Percentiles rank a stretch among this genome's conserved stretches.
phyloP scores from a whole-genome alignment of 2,113 vertebrate species.

The Elachura formosa region DNA sequence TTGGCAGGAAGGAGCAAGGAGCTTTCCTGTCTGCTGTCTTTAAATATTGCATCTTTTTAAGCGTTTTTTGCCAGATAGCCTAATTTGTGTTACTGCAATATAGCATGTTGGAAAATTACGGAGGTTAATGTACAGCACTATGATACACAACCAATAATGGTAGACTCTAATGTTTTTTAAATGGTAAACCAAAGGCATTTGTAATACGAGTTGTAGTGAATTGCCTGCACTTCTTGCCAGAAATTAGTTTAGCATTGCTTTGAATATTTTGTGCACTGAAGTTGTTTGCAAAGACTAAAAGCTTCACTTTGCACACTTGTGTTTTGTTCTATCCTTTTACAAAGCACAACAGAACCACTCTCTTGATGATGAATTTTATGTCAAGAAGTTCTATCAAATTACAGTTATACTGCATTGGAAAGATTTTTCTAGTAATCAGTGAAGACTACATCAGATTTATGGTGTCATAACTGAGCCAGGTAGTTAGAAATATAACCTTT shows the following conservation, averaged over 20 bases:
- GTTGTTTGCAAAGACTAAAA: conserved; percentile 31
- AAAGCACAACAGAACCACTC: background rate
- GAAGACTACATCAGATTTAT: background rate
- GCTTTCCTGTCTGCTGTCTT: conserved; percentile 17
- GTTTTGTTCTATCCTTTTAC: background rate
- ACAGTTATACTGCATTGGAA: background rate
- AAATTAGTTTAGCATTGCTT: conserved; percentile 42
- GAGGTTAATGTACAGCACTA: background rate
- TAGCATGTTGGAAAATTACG: conserved; percentile 3
- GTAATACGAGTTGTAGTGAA: background rate
- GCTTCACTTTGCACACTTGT: background rate
- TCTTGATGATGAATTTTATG: background rate
- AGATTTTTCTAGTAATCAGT: background rate
- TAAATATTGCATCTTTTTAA: background rate
- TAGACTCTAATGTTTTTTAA: conserved; percentile 49
- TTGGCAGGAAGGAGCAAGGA: conserved; percentile 14
- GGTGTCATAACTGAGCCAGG: background rate
- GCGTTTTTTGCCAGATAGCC: background rate
- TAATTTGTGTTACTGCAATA: conserved; percentile 13
- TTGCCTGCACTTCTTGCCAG: conserved; percentile 15
- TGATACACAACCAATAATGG: conserved; percentile 24
- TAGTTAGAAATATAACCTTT: conserved; percentile 32
- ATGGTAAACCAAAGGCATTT: conserved; percentile 52
- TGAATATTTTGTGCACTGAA: conserved; percentile 49
- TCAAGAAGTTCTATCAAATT: background rate